A percentile compares a stretch with the other conserved stretches of the same genome.
Conservation (phyloP, 1,140 invertebrate genomes). For the Pogonomyrmex barbatus region DNA sequence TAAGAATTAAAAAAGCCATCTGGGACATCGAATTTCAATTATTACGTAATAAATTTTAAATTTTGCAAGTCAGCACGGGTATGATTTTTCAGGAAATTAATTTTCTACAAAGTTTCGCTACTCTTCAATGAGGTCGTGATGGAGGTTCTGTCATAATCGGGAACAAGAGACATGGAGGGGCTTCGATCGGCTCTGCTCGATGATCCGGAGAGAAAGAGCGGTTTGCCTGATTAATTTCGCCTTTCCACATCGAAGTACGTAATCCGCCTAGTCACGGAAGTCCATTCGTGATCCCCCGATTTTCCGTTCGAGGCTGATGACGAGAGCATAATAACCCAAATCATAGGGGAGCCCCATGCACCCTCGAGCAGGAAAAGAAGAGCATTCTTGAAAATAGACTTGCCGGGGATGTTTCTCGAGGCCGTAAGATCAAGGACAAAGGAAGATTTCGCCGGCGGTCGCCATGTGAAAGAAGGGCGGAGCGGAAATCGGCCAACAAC, state of each 20-base stretch:
- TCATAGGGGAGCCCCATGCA: constrained; percentile 48
- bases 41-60: constrained; percentile 6
- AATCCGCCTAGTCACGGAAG: constrained; percentile 75
- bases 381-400: constrained; percentile 67
- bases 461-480: constrained; percentile 27
- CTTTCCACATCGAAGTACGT: constrained; percentile 70
- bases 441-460: constrained; percentile 61
- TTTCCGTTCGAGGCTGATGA: constrained; percentile 69
- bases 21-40: constrained; percentile 4
- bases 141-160: constrained; percentile 55
- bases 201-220: constrained; percentile 16
- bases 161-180: constrained; percentile 54
- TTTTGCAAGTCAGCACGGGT: neutral
- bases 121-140: constrained; percentile 13
- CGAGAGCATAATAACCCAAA: constrained; percentile 75
- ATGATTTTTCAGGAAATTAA: constrained; percentile 45
- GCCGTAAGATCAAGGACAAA: constrained; percentile 60
- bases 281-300: constrained; percentile 68
- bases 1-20: neutral
- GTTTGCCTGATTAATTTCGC: constrained; percentile 75
- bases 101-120: constrained; percentile 32
- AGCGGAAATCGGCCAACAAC: constrained; percentile 38
- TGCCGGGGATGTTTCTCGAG: constrained; percentile 53
- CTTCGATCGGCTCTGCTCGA: constrained; percentile 49
- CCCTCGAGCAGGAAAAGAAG: constrained; percentile 32